A percentile compares a stretch with the other conserved stretches of the same genome.
These are phyloP conservation scores for Drosophila novamexicana DNA, from an alignment of 1,140 invertebrate genomes.

Conservation along the genomic window DNA sequence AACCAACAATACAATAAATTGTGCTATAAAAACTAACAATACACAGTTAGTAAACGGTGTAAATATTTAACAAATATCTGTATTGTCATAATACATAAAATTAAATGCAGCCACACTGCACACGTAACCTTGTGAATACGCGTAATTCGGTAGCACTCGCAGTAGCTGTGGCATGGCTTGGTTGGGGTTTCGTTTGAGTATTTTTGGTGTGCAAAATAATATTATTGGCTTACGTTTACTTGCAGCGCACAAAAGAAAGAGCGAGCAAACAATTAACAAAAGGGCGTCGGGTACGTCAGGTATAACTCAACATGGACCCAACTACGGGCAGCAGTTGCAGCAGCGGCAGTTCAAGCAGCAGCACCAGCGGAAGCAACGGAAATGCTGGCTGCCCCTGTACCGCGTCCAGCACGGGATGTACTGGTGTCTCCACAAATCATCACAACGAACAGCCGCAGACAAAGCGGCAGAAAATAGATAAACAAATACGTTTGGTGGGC, in stretches of 20 bases:
- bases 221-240: conserved; percentile 20
- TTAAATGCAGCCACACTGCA: conserved; percentile 50
- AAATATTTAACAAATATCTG: background rate
- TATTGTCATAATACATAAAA: conserved; percentile 5
- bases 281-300: conserved; percentile 69
- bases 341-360: conserved; percentile 28
- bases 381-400: conserved; percentile 40
- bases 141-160: conserved; percentile 79
- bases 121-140: conserved; percentile 83
- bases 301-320: conserved; percentile 53
- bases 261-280: conserved; percentile 12
- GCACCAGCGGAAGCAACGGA: conserved; percentile 17
- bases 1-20: background rate
- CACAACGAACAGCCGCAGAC: conserved; percentile 77
- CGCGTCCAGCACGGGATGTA: background rate
- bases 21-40: background rate
- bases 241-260: conserved; percentile 34
- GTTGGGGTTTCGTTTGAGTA: conserved; percentile 28
- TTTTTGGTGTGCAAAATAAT: conserved; percentile 5
- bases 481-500: conserved; percentile 76
- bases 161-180: conserved; percentile 37
- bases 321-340: conserved; percentile 25
- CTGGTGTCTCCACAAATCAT: conserved; percentile 27
- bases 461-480: conserved; percentile 79
- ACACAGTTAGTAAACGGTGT: background rate